Percentiles rank a stretch among this genome's conserved stretches.
Evolutionary conservation across 2,888 invertebrate genomes (phyloP).

Genomic region (Cotesia congregata): DNA sequence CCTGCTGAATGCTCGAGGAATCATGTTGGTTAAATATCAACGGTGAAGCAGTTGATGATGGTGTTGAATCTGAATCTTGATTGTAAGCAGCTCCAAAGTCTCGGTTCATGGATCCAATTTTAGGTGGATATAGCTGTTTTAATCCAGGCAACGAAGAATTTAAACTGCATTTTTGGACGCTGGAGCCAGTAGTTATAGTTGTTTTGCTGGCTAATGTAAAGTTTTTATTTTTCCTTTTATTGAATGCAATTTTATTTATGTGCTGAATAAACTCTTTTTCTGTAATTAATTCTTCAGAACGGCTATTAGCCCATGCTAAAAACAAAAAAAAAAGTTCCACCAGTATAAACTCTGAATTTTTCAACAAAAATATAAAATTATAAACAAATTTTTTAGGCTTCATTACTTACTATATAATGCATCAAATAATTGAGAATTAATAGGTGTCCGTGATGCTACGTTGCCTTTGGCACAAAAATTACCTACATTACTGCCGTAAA

Average conservation of each 20-base stretch:
- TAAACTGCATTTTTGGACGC: neutral
- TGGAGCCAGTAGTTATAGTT: neutral
- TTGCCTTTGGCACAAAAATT: constrained; percentile 11
- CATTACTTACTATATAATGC: constrained; percentile 1
- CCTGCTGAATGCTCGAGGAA: neutral
- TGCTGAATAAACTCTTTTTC: neutral
- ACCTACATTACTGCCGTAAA: constrained; percentile 4
- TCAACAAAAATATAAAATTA: too few relatives aligned
- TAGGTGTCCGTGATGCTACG: neutral
- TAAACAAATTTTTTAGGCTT: too few relatives aligned
- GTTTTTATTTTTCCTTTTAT: neutral
- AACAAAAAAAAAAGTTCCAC: too few relatives aligned
- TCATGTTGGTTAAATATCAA: neutral
- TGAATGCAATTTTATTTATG: constrained; percentile 7
- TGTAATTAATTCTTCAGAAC: neutral
- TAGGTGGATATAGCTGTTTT: neutral
- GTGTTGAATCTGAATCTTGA: neutral
- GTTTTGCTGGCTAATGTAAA: neutral
- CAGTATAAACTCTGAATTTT: too few relatives aligned
- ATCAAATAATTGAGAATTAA: neutral
- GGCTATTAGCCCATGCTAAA: too few relatives aligned
- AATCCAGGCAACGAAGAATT: neutral
- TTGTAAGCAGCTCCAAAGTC: neutral
- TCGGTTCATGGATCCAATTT: neutral
- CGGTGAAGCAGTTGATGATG: neutral